A percentile compares a stretch with the other conserved stretches of the same genome.
Evolutionary conservation across 2,888 invertebrate genomes (phyloP).

Genomic region (Drosophila seclusa): DNA sequence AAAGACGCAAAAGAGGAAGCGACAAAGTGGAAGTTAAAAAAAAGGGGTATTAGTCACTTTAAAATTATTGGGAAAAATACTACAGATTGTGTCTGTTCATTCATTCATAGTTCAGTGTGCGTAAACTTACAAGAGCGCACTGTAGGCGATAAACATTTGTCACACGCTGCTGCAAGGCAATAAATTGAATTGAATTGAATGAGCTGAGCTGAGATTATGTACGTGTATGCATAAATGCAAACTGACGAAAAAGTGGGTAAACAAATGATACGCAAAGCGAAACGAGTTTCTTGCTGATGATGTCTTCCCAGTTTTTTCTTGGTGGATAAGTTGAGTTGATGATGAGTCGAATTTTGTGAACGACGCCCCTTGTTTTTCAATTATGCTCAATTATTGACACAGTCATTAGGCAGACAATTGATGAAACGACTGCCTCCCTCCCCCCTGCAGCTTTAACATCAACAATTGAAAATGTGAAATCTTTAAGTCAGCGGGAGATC

Average conservation of each 20-base stretch:
- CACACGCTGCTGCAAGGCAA: slow-evolving; percentile 43
- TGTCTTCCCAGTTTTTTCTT: slow-evolving; percentile 3
- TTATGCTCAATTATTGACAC: slow-evolving; percentile 80
- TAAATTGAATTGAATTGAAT: slow-evolving; percentile 40
- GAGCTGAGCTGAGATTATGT: slow-evolving; percentile 10
- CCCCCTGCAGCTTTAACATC: slow-evolving; percentile 26
- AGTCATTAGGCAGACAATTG: slow-evolving; percentile 76
- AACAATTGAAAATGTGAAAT: slow-evolving; percentile 68
- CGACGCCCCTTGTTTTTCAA: slow-evolving; percentile 73
- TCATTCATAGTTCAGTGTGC: slow-evolving; percentile 9
- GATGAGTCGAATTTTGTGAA: slow-evolving; percentile 49
- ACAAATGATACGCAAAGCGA: slow-evolving; percentile 59
- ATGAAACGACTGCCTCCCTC: slow-evolving; percentile 36
- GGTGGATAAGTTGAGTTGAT: slow-evolving; percentile 16
- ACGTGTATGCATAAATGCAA: slow-evolving; percentile 5
- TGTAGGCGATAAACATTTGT: slow-evolving; percentile 40
- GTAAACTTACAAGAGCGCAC: slow-evolving; percentile 25
- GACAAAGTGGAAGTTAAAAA: slow-evolving; percentile 68
- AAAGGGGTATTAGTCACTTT: slow-evolving; percentile 60
- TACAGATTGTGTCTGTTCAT: slow-evolving; percentile 6
- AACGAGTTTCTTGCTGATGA: slow-evolving; percentile 35
- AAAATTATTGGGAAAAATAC: slow-evolving; percentile 52
- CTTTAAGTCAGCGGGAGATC: slow-evolving; percentile 71
- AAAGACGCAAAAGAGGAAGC: slow-evolving; percentile 64
- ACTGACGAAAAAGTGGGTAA: slow-evolving; percentile 63